Evolutionary conservation across 2,888 invertebrate species (phyloP).

Genomic region (Orchestes rusci): DNA sequence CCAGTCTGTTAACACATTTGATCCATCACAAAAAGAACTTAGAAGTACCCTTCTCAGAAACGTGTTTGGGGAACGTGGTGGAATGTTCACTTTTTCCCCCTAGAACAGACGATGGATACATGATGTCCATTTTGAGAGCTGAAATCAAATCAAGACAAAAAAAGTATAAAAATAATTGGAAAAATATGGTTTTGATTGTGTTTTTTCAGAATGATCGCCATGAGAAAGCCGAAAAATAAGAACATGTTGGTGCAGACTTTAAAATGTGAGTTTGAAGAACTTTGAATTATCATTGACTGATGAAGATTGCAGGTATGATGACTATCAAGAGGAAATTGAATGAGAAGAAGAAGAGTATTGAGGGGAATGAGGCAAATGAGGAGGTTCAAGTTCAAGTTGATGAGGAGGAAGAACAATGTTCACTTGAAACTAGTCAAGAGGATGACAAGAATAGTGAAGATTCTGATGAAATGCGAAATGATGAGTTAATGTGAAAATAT

Average conservation of each 20-base stretch:
- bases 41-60: too few relatives aligned
- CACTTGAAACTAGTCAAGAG: not conserved
- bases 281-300: conserved; percentile 2
- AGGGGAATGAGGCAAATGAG: not conserved
- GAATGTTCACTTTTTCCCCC: conserved; percentile 30
- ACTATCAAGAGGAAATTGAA: conserved; percentile 30
- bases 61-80: conserved; percentile 23
- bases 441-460: not conserved
- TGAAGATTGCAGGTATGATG: conserved; percentile 32
- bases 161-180: too few relatives aligned
- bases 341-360: conserved; percentile 24
- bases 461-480: too few relatives aligned
- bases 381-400: not conserved
- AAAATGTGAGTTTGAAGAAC: conserved; percentile 33
- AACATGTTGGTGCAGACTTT: conserved; percentile 31
- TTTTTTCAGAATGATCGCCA: conserved; percentile 28
- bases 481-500: too few relatives aligned
- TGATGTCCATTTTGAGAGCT: conserved; percentile 25
- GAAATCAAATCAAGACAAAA: conserved; percentile 28
- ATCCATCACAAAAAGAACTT: too few relatives aligned
- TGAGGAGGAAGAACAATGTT: too few relatives aligned
- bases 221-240: conserved; percentile 30
- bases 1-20: too few relatives aligned
- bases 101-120: conserved; percentile 28
- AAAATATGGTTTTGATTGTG: too few relatives aligned